Percentiles rank a stretch among this genome's conserved stretches.
phyloP scores from a whole-genome alignment of 2,888 invertebrate genomes.

The Campoletis raptor region DNA sequence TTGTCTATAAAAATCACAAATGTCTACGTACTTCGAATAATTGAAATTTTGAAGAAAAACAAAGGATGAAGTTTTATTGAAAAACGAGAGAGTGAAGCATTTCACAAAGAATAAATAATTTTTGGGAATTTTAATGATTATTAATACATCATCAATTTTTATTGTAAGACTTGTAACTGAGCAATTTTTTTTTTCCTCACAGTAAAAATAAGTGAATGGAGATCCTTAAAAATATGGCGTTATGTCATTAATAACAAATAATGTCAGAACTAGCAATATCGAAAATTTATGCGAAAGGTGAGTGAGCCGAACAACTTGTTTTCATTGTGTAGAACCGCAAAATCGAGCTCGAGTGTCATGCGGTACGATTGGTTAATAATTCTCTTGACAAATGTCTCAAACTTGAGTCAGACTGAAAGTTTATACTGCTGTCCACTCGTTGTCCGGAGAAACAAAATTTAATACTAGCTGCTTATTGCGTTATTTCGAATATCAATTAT shows the following conservation, averaged over 20 bases:
- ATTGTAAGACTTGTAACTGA: neutral
- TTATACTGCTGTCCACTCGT: conserved; percentile 23
- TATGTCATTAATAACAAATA: neutral
- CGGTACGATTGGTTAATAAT: conserved; percentile 50
- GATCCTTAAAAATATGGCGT: neutral
- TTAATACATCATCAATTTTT: neutral
- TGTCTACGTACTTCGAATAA: neutral
- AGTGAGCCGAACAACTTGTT: conserved; percentile 22
- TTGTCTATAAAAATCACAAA: neutral
- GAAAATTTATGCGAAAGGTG: conserved; percentile 36
- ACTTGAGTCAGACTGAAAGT: conserved; percentile 32
- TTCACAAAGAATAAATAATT: neutral
- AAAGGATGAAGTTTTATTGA: neutral
- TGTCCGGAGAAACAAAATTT: conserved; percentile 13
- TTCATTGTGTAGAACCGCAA: conserved; percentile 35
- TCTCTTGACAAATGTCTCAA: conserved; percentile 26
- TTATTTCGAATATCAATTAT: conserved; percentile 48
- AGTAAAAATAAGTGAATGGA: neutral
- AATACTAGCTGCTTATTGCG: conserved; percentile 41
- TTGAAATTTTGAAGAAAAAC: neutral
- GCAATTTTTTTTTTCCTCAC: neutral
- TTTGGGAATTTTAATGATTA: neutral
- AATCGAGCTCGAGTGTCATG: conserved; percentile 51
- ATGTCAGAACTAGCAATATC: neutral
- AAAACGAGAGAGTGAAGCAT: neutral